Conservation (phyloP, 2,797 vertebrate genomes). For the Percopsis omiscomaycus region DNA sequence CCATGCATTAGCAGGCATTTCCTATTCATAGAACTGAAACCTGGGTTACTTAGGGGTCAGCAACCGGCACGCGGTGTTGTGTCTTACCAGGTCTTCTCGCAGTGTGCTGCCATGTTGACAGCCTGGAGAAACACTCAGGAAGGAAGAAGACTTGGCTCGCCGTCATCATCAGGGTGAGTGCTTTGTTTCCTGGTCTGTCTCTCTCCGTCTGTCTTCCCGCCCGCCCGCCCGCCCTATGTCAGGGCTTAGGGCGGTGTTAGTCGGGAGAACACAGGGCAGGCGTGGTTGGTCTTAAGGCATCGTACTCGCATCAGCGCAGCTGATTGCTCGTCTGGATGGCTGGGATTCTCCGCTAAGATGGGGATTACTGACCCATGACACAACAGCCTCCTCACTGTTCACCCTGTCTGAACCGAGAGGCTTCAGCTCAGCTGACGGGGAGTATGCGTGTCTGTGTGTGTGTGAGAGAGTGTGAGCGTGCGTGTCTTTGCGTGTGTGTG, state of each 20-base stretch:
- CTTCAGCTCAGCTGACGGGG: conserved; percentile 29
- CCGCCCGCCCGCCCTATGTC: conserved; percentile 23
- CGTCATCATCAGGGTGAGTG: conserved; percentile 31
- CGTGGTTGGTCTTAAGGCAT: conserved; percentile 60
- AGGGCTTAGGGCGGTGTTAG: conserved; percentile 32
- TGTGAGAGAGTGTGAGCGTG: too few species aligned
- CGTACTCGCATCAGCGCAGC: conserved; percentile 72
- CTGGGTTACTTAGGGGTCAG: not conserved
- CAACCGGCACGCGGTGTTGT: not conserved
- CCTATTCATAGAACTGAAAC: not conserved
- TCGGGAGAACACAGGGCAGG: conserved; percentile 19
- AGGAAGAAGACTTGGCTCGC: conserved; percentile 28
- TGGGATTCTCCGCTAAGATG: conserved; percentile 73
- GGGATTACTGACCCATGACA: conserved; percentile 70
- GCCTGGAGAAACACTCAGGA: conserved; percentile 8
- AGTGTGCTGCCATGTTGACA: not conserved
- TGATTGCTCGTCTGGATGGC: conserved; percentile 71
- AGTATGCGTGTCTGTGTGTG: not conserved
- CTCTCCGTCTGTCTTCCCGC: not conserved
- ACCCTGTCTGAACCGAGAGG: conserved; percentile 35
- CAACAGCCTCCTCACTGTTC: conserved; percentile 37
- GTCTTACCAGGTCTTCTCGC: not conserved
- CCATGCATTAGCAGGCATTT: conserved; percentile 5
- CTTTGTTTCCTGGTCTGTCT: conserved; percentile 7
- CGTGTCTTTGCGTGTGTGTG: not conserved